These are phyloP conservation scores for Iphiclides podalirius DNA, from an alignment of 2,888 invertebrate species.

Conservation along the genomic window DNA sequence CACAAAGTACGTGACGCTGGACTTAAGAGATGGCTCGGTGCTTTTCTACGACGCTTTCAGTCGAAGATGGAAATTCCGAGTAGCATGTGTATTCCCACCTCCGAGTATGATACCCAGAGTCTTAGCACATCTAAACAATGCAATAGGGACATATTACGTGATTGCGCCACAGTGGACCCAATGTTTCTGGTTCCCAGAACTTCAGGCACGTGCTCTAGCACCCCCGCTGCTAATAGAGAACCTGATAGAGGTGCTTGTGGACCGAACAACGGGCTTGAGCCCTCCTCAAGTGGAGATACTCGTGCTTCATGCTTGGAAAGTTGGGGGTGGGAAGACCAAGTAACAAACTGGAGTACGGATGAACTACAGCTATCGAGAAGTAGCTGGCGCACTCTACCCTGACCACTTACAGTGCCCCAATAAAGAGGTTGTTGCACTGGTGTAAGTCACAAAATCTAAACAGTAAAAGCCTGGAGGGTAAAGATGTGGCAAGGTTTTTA, in stretches of 20 bases:
- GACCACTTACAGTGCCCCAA: slow-evolving; percentile 23
- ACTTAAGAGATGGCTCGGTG: slow-evolving; percentile 11
- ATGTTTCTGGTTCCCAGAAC: slow-evolving; percentile 31
- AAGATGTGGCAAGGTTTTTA: background rate
- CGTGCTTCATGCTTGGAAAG: slow-evolving; percentile 27
- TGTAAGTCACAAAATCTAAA: slow-evolving; percentile 8
- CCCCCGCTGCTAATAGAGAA: slow-evolving; percentile 23
- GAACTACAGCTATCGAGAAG: slow-evolving; percentile 24
- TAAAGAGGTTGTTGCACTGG: slow-evolving; percentile 24
- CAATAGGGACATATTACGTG: slow-evolving; percentile 6
- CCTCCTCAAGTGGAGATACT: slow-evolving; percentile 18
- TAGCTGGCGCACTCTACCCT: slow-evolving; percentile 32
- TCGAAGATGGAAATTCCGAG: slow-evolving; percentile 27
- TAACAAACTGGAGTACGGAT: slow-evolving; percentile 23
- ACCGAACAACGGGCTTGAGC: slow-evolving; percentile 19
- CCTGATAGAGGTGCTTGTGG: slow-evolving; percentile 21
- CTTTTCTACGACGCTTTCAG: slow-evolving; percentile 33
- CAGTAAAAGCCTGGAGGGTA: slow-evolving; percentile 3
- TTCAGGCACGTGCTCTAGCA: slow-evolving; percentile 24
- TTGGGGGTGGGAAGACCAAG: slow-evolving; percentile 30
- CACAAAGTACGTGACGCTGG: slow-evolving; percentile 14
- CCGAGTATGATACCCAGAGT: no score
- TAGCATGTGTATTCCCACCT: slow-evolving; percentile 36
- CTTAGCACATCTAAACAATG: slow-evolving; percentile 32
- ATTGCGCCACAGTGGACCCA: slow-evolving; percentile 25